Percentiles rank a stretch among this genome's conserved stretches.
Conservation (phyloP, 2,888 invertebrate species). For the Portevinia maculata region DNA sequence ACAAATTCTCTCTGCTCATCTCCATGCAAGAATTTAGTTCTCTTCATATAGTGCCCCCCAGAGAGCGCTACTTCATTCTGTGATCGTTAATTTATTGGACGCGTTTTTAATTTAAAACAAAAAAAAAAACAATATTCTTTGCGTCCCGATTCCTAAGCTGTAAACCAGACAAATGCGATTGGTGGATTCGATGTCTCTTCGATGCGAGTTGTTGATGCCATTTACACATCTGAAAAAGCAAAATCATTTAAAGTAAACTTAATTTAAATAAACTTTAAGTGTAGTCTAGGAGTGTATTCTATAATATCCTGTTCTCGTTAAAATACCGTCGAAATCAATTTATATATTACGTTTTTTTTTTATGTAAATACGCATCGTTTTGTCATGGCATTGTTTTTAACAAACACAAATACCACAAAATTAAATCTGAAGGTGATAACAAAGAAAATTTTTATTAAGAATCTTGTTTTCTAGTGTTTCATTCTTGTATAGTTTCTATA, state of each 20-base stretch:
- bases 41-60: constrained; percentile 33
- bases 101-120: constrained; percentile 29
- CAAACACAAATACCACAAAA: constrained; percentile 4
- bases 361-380: constrained; percentile 19
- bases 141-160: constrained; percentile 59
- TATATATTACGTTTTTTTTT: not conserved
- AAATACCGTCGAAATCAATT: constrained; percentile 16
- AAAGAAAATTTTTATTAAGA: not conserved
- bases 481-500: constrained; percentile 10
- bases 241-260: constrained; percentile 14
- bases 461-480: constrained; percentile 30
- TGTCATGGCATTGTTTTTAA: constrained; percentile 29
- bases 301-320: constrained; percentile 54
- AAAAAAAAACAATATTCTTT: constrained; percentile 4
- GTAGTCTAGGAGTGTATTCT: constrained; percentile 24
- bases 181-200: constrained; percentile 30
- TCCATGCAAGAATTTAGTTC: constrained; percentile 39
- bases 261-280: constrained; percentile 38
- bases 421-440: constrained; percentile 19
- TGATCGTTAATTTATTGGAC: constrained; percentile 68
- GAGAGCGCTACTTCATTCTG: constrained; percentile 61
- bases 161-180: constrained; percentile 23
- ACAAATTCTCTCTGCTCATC: constrained; percentile 36
- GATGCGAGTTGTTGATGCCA: constrained; percentile 45
- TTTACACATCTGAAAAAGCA: constrained; percentile 42